Evolutionary conservation across 2,888 invertebrate genomes (phyloP).

Genomic region (Patella ulyssiponensis): DNA sequence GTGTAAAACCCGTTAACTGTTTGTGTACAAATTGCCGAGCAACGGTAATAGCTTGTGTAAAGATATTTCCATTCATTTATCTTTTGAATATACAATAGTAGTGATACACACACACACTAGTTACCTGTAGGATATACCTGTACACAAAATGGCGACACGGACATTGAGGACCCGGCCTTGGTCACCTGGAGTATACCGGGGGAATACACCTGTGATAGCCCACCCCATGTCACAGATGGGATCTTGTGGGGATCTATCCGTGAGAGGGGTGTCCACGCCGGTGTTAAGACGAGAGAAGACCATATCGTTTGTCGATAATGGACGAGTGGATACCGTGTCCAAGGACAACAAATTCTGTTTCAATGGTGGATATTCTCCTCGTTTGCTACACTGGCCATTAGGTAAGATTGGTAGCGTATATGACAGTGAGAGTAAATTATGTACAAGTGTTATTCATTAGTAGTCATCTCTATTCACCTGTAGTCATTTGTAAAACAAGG

Average conservation of each 20-base stretch:
- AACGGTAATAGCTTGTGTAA: constrained; percentile 7
- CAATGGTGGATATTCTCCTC: background rate
- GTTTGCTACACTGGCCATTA: background rate
- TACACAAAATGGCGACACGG: background rate
- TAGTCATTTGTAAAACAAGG: too few species aligned
- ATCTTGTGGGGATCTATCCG: background rate
- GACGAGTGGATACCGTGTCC: background rate
- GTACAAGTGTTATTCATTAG: too few species aligned
- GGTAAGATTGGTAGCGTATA: background rate
- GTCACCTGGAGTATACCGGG: background rate
- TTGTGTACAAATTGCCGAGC: constrained; percentile 11
- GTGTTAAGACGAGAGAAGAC: constrained; percentile 21
- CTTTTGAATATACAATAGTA: too few species aligned
- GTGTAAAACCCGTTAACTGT: background rate
- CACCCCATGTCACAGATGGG: constrained; percentile 17
- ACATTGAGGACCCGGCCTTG: background rate
- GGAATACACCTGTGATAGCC: constrained; percentile 7
- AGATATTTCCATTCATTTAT: constrained; percentile 1
- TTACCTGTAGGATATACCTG: background rate
- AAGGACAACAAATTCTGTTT: background rate
- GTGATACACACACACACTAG: background rate
- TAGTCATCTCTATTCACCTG: too few species aligned
- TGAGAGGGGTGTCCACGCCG: constrained; percentile 6
- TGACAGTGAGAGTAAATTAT: too few species aligned
- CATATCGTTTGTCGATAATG: constrained; percentile 10